Base-by-base conservation (phyloP, 2,888 invertebrate genomes). In the Pammene fasciana region DNA sequence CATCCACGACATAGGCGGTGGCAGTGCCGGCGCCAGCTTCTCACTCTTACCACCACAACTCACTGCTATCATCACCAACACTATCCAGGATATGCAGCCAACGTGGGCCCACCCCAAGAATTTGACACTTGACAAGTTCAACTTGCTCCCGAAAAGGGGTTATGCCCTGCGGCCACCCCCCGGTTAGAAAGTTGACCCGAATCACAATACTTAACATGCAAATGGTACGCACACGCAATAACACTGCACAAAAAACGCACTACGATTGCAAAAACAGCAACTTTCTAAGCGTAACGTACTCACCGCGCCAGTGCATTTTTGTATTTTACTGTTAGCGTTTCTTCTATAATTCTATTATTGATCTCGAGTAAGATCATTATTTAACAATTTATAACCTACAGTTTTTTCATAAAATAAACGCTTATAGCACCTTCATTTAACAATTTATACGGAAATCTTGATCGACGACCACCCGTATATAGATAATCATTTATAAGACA, bases 281-380 rank as follows among this genome's bases (percentile, higher is more conserved):
- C 91, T 91, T 92, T 92, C 91, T 91, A 90, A 89, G 88, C 87
- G 86, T 89, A 92, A 90, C 88, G 89, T 92, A 95, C 96, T 95
- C 94, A 99, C 99, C 99, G 98, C 84, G 97, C 97, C 91, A 97
- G 94, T 86, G 97, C 97, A 95, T 98, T 98, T 93, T 96, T 97
- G 93, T 98, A 98, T 95, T 99, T 99, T 82, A 97, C 95, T 85
- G 96, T 95, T 87, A 99, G 94, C 72, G 99, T 98, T 93, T 99
- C 99, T 94, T 99, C 98, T 83, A 99, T 96, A 93, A 99, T 98
- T 93, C 99, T 96, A 94, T 99, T 99, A 94, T 99, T 98, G 94
- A 99, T 98, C 95, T 99, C 99, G 89, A 99, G 95, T 90, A 98
- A 95, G 95, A 98, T 98, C 98, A 98, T 98, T 90, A 90, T 90